These are phyloP conservation scores for Strigamia crassipes DNA, from an alignment of 2,888 invertebrate species.

Conservation along the genomic window DNA sequence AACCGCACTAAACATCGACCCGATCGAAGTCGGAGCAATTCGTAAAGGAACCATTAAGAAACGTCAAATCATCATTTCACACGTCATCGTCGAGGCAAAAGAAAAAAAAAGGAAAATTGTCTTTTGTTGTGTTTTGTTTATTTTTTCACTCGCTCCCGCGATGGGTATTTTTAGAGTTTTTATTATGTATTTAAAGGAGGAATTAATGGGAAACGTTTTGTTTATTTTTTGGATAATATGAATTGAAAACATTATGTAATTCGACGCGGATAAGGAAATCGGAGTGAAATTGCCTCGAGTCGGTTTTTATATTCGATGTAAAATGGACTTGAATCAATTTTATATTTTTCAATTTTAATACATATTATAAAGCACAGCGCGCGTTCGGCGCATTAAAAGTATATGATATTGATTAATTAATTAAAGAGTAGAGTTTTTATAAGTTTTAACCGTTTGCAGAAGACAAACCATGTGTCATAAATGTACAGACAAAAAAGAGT, in stretches of 20 bases:
- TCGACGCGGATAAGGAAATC: neutral
- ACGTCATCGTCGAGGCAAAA: neutral
- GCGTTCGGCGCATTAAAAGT: neutral
- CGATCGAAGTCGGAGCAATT: constrained; percentile 45
- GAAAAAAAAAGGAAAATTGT: neutral
- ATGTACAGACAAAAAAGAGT: neutral
- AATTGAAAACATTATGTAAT: constrained; percentile 8
- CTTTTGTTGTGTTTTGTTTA: neutral
- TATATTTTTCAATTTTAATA: constrained; percentile 15
- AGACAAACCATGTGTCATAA: constrained; percentile 41
- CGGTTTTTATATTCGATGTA: constrained; percentile 27
- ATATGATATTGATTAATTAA: neutral
- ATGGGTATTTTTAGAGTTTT: constrained; percentile 1
- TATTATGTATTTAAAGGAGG: neutral
- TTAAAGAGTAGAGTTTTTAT: constrained; percentile 26
- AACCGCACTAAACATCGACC: constrained; percentile 59
- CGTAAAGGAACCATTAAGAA: neutral
- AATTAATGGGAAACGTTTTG: neutral
- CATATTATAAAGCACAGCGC: neutral
- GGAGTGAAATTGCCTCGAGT: constrained; percentile 33
- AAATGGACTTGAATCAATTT: constrained; percentile 14
- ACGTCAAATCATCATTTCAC: neutral
- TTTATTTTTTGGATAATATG: constrained; percentile 1
- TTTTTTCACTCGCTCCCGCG: neutral
- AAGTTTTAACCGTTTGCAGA: constrained; percentile 30